Evolutionary conservation across 2,113 vertebrate genomes (phyloP), one percentile per base, ranked within the genome.

Genomic region (Isurus oxyrinchus): DNA sequence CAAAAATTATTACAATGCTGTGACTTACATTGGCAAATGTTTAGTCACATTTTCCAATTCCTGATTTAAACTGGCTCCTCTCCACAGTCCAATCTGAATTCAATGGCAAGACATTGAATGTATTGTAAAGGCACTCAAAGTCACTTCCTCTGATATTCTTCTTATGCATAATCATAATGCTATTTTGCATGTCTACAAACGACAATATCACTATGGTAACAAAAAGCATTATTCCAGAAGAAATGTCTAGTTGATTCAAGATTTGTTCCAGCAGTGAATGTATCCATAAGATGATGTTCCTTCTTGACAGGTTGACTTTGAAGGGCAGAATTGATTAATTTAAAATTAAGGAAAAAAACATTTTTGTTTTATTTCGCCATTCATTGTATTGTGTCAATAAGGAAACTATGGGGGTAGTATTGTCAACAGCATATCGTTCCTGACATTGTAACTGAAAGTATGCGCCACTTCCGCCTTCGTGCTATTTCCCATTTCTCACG

Each of bases 201-300:
- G 66, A 76, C 10, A 13, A 72, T 95, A 72, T 76, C 27, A 35
- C 94, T 76, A 95, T 76, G 94, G 94, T 72, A 95, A 95, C 66
- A 72, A 72, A 72, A 35, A 31, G 44, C 63, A 23, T 95, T 27
- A 95, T 53, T 72, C 66, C 40, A 72, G 94, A 6, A 53, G 94
- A 69, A 55, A 55, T 72, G 31, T 55, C 25, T 19, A 27, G 63
- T 66, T 72, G 94, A 25, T 72, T 95, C 66, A 35, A 55, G 55
- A 55, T 95, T 72, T 72, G 67, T 19, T 95, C 25, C 66, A 55
- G 66, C 67, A 53, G 44, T 31, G 27, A 95, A 95, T 95, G 66
- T 72, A 55, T 44, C 44, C 44, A 5, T 35, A 44, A 55, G 13
- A 27, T 95, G 40, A 69, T 35, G 25, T 16, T 95, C 44, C 94